These are phyloP conservation scores for Prosopocoilus inquinatus DNA, from an alignment of 2,888 invertebrate species.

Conservation along the genomic window DNA sequence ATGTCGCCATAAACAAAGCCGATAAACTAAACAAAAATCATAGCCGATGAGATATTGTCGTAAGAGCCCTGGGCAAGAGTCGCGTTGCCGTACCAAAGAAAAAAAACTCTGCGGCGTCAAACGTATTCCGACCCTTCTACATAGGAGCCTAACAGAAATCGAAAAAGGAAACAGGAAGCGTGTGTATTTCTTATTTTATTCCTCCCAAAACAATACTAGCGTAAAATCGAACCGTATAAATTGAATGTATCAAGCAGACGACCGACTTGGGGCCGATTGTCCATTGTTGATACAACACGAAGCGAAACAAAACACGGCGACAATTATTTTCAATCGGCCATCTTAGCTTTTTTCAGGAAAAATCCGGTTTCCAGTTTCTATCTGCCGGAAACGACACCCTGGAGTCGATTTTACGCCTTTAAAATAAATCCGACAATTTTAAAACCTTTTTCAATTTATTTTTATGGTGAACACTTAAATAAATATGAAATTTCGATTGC, in stretches of 20 bases:
- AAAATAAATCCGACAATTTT: slow-evolving; percentile 44
- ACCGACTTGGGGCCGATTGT: slow-evolving; percentile 48
- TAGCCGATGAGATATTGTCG: slow-evolving; percentile 33
- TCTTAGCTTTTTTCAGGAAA: slow-evolving; percentile 31
- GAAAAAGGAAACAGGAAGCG: slow-evolving; percentile 25
- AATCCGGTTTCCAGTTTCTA: slow-evolving; percentile 41
- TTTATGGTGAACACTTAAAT: slow-evolving; percentile 29
- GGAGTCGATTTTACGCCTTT: slow-evolving; percentile 42
- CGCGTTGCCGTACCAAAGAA: slow-evolving; percentile 23
- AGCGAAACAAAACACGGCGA: slow-evolving; percentile 45
- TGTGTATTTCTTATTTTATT: slow-evolving; percentile 45
- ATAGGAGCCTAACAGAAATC: slow-evolving; percentile 21
- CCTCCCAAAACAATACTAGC: slow-evolving; percentile 47
- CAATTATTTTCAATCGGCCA: slow-evolving; percentile 52
- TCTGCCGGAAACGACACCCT: slow-evolving; percentile 40
- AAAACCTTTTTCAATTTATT: slow-evolving; percentile 44
- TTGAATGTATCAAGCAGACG: slow-evolving; percentile 49
- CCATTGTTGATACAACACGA: slow-evolving; percentile 40
- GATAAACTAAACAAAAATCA: slow-evolving; percentile 44
- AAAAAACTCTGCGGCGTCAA: slow-evolving; percentile 25
- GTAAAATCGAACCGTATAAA: slow-evolving; percentile 40
- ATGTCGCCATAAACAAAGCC: slow-evolving; percentile 42
- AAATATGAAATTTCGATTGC: not conserved
- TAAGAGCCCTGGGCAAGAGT: slow-evolving; percentile 24
- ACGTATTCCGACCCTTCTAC: slow-evolving; percentile 15